Evolutionary conservation across 2,113 vertebrate species (phyloP).

Genomic region (Fukomys damarensis): DNA sequence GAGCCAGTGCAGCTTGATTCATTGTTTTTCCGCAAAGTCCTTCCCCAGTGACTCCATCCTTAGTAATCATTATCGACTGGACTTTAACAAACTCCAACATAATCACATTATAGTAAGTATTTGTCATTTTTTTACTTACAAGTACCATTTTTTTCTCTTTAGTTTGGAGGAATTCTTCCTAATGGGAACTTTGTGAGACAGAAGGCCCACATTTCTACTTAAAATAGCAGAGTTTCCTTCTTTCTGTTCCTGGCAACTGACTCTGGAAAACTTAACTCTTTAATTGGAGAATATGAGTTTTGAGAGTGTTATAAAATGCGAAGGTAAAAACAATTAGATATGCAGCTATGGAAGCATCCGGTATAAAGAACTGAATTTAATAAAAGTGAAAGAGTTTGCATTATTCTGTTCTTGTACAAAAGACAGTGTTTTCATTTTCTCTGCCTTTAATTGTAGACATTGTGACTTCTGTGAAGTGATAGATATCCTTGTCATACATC

Average conservation of each 20-base stretch:
- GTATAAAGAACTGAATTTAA: neutral
- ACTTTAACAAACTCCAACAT: neutral
- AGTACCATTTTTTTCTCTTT: neutral
- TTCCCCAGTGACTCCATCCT: neutral
- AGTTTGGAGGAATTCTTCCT: neutral
- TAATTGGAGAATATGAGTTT: neutral
- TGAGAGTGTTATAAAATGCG: neutral
- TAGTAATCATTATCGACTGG: neutral
- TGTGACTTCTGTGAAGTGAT: conserved; percentile 15
- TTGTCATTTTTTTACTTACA: neutral
- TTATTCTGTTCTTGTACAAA: conserved; percentile 20
- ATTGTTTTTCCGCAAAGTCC: neutral
- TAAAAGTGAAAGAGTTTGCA: neutral
- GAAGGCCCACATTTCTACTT: neutral
- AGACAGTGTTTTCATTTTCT: conserved; percentile 29
- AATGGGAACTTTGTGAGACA: neutral
- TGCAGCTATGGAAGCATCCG: neutral
- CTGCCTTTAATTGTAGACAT: neutral
- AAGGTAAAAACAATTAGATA: conserved; percentile 5
- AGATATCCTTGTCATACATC: conserved; percentile 16
- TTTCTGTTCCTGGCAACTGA: neutral
- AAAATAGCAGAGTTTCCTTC: neutral
- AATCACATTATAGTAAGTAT: neutral
- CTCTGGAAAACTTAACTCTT: neutral
- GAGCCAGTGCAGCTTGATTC: neutral